Conservation (phyloP, 2,113 vertebrate genomes). For the Varanus komodoensis region DNA sequence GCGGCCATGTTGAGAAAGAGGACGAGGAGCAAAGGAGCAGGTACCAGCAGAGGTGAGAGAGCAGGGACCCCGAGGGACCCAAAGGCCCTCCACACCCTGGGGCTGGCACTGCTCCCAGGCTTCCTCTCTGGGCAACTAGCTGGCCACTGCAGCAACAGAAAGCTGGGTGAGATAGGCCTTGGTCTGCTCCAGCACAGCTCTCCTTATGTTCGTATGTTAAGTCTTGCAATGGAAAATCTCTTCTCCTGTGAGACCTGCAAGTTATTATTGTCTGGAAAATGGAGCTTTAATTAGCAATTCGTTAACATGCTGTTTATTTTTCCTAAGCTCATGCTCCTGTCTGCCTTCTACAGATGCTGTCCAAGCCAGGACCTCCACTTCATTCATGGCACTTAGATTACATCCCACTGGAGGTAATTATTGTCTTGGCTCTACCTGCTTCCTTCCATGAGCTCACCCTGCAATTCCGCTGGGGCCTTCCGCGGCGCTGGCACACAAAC, state of each 20-base stretch:
- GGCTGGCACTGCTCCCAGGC: background rate
- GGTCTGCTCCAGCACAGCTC: background rate
- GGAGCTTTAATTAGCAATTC: slow-evolving; percentile 43
- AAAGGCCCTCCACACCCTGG: no score
- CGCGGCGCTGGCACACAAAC: background rate
- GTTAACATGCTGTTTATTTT: slow-evolving; percentile 42
- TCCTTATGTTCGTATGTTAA: background rate
- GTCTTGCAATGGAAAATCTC: slow-evolving; percentile 38
- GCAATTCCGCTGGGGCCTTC: background rate
- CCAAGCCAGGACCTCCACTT: slow-evolving; percentile 10
- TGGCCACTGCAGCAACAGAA: background rate
- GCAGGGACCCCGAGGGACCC: no score
- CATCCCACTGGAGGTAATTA: slow-evolving; percentile 28
- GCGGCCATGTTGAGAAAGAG: no score
- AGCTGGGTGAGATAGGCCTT: background rate
- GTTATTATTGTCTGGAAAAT: slow-evolving; percentile 45
- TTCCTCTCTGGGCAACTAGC: background rate
- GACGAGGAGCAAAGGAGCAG: no score
- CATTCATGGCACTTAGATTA: slow-evolving; percentile 29
- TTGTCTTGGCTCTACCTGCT: slow-evolving; percentile 19
- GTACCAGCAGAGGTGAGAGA: no score
- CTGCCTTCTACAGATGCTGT: slow-evolving; percentile 6
- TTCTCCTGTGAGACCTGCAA: slow-evolving; percentile 11
- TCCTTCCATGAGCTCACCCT: slow-evolving; percentile 42
- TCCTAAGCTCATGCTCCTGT: background rate